Percentiles rank a stretch among this genome's conserved stretches.
Conservation (phyloP, 2,797 vertebrate genomes). For the Falco columbarius region DNA sequence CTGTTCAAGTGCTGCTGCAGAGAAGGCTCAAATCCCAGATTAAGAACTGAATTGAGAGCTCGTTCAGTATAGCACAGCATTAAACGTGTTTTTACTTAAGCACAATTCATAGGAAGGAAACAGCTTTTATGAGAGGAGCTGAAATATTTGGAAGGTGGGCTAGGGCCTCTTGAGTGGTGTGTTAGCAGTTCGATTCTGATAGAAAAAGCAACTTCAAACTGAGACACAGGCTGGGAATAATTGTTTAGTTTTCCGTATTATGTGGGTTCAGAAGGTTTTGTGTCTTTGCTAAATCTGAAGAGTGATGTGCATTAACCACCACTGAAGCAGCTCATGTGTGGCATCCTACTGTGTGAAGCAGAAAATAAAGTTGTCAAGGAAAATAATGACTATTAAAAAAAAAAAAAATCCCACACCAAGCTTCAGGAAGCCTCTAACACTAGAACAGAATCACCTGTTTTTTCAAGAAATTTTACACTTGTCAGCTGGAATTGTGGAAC, state of each 20-base stretch:
- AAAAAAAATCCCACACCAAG: neutral
- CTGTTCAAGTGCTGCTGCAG: neutral
- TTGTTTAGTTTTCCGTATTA: neutral
- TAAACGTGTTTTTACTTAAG: neutral
- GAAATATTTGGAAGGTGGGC: neutral
- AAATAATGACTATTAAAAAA: neutral
- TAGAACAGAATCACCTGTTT: neutral
- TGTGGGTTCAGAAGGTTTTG: neutral
- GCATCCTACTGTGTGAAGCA: rapidly evolving
- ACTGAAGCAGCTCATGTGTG: neutral
- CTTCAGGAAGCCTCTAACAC: neutral
- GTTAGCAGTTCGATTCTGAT: neutral
- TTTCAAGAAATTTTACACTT: neutral
- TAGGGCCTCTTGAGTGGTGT: neutral
- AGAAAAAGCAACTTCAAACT: neutral
- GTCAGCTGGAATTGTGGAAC: neutral
- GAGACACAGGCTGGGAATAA: neutral
- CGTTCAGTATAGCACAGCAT: neutral
- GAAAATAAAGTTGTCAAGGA: neutral
- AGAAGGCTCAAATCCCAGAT: neutral
- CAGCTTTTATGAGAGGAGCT: neutral
- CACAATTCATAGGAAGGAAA: neutral
- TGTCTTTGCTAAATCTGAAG: neutral
- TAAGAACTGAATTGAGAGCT: neutral
- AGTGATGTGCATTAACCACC: neutral